These are phyloP conservation scores for Sebastes variabilis DNA, from an alignment of 2,797 vertebrate species.

Conservation along the genomic window DNA sequence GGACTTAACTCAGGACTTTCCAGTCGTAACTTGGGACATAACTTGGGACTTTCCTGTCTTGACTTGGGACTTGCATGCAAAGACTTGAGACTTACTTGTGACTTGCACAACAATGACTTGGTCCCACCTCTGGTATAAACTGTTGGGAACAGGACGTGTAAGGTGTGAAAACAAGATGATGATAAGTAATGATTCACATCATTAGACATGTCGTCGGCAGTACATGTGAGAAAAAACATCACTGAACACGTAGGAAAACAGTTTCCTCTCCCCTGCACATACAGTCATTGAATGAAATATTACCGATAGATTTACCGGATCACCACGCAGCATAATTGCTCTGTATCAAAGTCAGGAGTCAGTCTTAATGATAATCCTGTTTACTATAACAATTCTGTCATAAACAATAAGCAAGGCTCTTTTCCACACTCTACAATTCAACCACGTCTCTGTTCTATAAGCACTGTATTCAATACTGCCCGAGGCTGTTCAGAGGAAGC, in stretches of 20 bases:
- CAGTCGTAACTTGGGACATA: too few relatives aligned
- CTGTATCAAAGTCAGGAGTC: conserved; percentile 1
- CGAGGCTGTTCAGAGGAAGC: conserved; percentile 12
- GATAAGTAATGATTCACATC: not conserved
- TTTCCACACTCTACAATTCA: not conserved
- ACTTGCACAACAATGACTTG: too few relatives aligned
- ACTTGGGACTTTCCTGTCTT: too few relatives aligned
- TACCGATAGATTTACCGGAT: not conserved
- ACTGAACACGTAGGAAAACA: not conserved
- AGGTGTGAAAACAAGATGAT: not conserved
- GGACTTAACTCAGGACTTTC: accelerated
- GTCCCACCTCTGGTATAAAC: not conserved
- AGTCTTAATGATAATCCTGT: not conserved
- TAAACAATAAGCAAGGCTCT: not conserved
- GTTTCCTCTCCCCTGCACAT: not conserved
- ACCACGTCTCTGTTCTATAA: conserved; percentile 8
- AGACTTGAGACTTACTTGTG: not conserved
- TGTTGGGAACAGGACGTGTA: not conserved
- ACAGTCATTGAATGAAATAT: not conserved
- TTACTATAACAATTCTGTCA: conserved; percentile 22
- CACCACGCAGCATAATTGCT: not conserved
- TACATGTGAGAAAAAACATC: not conserved
- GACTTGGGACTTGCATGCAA: too few relatives aligned
- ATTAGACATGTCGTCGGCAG: not conserved
- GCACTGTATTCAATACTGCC: conserved; percentile 23